A percentile compares a stretch with the other conserved stretches of the same genome.
These are phyloP conservation scores for Eriosoma lanigerum DNA, from an alignment of 1,140 invertebrate genomes.

Conservation along the genomic window DNA sequence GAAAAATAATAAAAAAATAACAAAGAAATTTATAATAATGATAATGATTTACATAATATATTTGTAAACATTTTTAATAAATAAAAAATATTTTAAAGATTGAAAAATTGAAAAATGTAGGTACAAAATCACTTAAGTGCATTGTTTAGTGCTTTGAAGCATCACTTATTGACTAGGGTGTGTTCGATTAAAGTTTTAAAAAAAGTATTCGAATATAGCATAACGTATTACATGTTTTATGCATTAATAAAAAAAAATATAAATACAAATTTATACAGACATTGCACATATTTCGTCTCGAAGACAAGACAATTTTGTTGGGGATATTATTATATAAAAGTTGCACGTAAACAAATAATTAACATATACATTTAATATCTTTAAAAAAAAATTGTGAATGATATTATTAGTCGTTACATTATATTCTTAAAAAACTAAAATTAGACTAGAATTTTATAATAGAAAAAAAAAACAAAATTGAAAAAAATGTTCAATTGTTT, in stretches of 20 bases:
- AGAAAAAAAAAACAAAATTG: constrained; percentile 24
- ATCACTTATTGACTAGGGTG: constrained; percentile 51
- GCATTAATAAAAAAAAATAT: constrained; percentile 6
- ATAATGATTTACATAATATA: constrained; percentile 1
- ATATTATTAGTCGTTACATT: neutral
- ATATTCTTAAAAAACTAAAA: constrained; percentile 32
- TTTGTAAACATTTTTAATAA: constrained; percentile 22
- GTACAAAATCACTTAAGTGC: constrained; percentile 50
- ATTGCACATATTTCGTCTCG: constrained; percentile 42
- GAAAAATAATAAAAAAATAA: constrained; percentile 46
- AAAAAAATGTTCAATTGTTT: constrained; percentile 36
- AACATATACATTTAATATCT: neutral
- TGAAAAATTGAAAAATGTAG: constrained; percentile 43
- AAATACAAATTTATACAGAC: constrained; percentile 43
- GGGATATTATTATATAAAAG: neutral
- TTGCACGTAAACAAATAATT: constrained; percentile 8
- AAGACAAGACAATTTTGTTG: constrained; percentile 16
- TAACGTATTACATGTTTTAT: neutral
- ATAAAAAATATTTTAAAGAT: constrained; percentile 32
- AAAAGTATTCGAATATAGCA: constrained; percentile 41
- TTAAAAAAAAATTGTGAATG: no score
- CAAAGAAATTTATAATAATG: constrained; percentile 32
- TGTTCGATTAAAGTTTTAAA: constrained; percentile 48
- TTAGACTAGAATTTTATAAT: constrained; percentile 50
- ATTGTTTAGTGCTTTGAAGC: constrained; percentile 48